A percentile compares a stretch with the other conserved stretches of the same genome.
phyloP scores from a whole-genome alignment of 2,888 invertebrate genomes.

The Amphipoea lucens region DNA sequence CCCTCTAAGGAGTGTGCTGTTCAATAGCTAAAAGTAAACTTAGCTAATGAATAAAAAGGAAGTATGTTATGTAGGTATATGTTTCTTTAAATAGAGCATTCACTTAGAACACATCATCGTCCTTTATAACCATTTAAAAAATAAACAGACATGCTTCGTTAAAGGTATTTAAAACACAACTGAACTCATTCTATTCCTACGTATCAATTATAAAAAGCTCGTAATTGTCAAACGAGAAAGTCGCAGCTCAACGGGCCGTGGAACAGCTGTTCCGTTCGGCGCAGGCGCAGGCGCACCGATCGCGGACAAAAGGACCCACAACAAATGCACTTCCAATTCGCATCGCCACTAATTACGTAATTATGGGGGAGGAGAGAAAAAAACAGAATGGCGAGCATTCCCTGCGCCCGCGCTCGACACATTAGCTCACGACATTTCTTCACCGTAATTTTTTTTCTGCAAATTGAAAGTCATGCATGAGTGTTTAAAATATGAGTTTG shows the following conservation, averaged over 20 bases:
- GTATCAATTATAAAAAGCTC: conserved; percentile 64
- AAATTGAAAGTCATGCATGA: conserved; percentile 85
- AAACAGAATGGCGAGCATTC: conserved; percentile 86
- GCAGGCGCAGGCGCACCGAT: conserved; percentile 80
- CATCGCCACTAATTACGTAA: conserved; percentile 89
- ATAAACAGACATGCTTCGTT: conserved; percentile 33
- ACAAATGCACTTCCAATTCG: conserved; percentile 87
- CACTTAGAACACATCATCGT: conserved; percentile 4
- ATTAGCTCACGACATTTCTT: conserved; percentile 86
- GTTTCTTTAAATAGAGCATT: neutral
- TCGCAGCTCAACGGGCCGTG: conserved; percentile 75
- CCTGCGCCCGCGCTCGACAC: conserved; percentile 83
- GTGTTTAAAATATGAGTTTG: conserved; percentile 71
- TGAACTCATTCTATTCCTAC: conserved; percentile 40
- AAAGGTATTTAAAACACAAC: conserved; percentile 43
- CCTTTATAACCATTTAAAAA: conserved; percentile 14
- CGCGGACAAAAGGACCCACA: conserved; percentile 86
- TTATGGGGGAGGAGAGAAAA: conserved; percentile 84
- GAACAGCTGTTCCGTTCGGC: conserved; percentile 83
- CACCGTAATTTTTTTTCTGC: conserved; percentile 75
- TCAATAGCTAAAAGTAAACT: neutral
- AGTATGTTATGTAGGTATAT: too few species aligned
- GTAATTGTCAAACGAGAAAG: conserved; percentile 76
- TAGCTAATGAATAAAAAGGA: neutral
- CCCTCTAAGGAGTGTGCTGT: too few species aligned